Base-by-base conservation (phyloP, 2,113 vertebrate genomes). In the Panthera uncia region DNA sequence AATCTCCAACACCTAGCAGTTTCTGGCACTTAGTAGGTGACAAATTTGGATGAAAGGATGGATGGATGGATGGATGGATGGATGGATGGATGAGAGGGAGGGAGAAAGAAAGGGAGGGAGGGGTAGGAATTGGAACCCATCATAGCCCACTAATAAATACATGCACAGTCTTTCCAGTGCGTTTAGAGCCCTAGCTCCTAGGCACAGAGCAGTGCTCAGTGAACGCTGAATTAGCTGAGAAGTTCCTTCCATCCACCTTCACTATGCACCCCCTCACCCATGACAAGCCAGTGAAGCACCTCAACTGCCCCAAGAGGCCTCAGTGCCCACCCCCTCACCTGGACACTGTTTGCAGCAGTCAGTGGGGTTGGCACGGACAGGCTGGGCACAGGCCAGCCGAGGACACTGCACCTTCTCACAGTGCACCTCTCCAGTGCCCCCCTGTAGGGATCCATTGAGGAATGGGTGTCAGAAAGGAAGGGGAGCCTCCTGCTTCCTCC, bases 281-380 rank as follows among this genome's bases (percentile, higher is more conserved):
- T n/a, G 79, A 92, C 80, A 83, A 86, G n/a, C 63, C 36, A 68
- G 41, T 48, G 25, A 88, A 71, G 69, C 63, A 29, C 45, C 76
- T 87, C 36, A n/a, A 25, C 69, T 65, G 33, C 29, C 52, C 65
- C 78, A 48, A 13, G 38, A 83, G 79, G 38, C 31, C 73, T 83
- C 68, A 4, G 71, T 91, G 73, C 80, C 81, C 78, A 69, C 4
- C 29, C 55, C 52, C 97, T 98, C 97, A 99, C 99, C 99, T 69
- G 99, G 99, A 98, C 99, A 99, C 97, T 99, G 99, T 98, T 99
- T 99, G 97, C 99, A 99, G 99, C 99, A 99, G 98, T 99, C 99
- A 0, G 99, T 99, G 69, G 99, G 99, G 95, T 98, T 99, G 76
- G 98, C 99, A 0, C 99, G 99, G 68, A 99, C 97, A 0, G 99